Conservation (phyloP, 2,113 vertebrate genomes). For the Pungitius pungitius region DNA sequence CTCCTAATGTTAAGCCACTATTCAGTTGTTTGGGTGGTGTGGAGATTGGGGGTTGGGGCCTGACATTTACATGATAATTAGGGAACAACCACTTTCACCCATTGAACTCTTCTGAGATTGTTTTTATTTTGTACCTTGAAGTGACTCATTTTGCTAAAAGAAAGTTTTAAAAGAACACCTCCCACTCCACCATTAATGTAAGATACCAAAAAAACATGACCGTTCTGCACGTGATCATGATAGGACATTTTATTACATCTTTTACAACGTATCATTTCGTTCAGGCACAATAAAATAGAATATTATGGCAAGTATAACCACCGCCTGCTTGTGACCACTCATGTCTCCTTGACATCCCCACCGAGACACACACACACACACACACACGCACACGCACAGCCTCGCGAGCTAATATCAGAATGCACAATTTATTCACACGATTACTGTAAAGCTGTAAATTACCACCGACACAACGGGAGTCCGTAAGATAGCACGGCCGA, state of each 20-base stretch:
- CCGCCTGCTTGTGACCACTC: background rate
- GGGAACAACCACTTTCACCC: conserved; percentile 10
- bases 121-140: background rate
- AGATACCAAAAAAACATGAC: background rate
- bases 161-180: background rate
- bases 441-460: background rate
- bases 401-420: background rate
- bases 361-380: no score
- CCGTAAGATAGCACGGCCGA: background rate
- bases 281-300: no score
- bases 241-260: no score
- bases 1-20: conserved; percentile 34
- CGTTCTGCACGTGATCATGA: background rate
- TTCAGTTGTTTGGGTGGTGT: conserved; percentile 4
- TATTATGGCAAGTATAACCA: background rate
- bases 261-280: no score
- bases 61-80: conserved; percentile 49
- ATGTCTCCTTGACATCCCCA: background rate
- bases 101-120: background rate
- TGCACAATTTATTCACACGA: background rate
- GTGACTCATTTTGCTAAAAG: background rate
- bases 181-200: background rate
- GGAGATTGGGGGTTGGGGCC: conserved; percentile 7
- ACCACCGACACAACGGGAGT: background rate
- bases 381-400: background rate